Evolutionary conservation across 2,888 invertebrate species (phyloP), one percentile per base, ranked within the genome.

Genomic region (Chalcis sispes): DNA sequence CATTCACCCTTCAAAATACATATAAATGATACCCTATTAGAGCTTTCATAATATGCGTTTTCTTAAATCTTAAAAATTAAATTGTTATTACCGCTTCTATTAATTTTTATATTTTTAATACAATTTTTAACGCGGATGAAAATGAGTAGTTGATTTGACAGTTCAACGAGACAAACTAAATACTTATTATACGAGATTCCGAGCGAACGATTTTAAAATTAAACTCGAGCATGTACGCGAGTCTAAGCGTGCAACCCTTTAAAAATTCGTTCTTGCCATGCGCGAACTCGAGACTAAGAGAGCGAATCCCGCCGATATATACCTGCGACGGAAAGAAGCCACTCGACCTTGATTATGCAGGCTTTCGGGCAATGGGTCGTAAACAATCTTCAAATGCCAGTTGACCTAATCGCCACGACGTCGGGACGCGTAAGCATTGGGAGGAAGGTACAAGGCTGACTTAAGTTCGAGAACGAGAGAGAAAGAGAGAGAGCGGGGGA

Each of bases 381-480:
- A 83, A 85, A 84, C 80, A 81, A 82, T 80, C 78, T 79, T 70
- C 79, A 81, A 79, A 80, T 80, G 79, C 81, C 77, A 77, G 81
- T 81, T 83, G 80, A 82, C 79, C 79, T 80, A 79, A 80, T 79
- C 80, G 79, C 77, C 54, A 50, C 50, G 4, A 46, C 3, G 46
- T n/a, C n/a, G n/a, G 56, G 48, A 58, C 48, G 65, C 61, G 15
- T 48, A 46, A 5, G 13, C 2, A 15, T 13, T 42, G 2, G 13
- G 13, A 42, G 15, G 42, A 15, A 15, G 42, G n/a, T n/a, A n/a
- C n/a, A n/a, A n/a, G 13, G 42, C 15, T 15, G 32, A 32, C 5
- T 5, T 15, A 42, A 15, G 42, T 15, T 2, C 46, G 40, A 36
- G 29, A 40, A 18, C n/a, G 4, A 40, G 52, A 20, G 70, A 70